These are phyloP conservation scores for Trichogramma evanescens DNA, from an alignment of 2,888 invertebrate genomes.

Conservation along the genomic window DNA sequence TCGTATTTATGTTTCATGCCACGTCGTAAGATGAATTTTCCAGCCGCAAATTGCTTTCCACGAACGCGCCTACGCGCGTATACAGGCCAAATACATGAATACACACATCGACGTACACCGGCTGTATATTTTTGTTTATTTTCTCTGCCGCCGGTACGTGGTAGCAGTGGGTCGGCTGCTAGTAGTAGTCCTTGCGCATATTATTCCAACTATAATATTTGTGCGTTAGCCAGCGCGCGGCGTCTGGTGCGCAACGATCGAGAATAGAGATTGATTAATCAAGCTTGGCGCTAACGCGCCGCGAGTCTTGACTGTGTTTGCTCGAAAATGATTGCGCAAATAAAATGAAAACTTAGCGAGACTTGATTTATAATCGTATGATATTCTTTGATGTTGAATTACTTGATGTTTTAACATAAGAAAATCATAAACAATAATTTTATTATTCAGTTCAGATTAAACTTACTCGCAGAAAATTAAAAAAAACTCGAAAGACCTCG, in stretches of 20 bases:
- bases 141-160: too few relatives aligned
- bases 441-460: constrained; percentile 3
- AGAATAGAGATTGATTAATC: too few relatives aligned
- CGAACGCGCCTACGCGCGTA: neutral
- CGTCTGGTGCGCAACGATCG: too few relatives aligned
- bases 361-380: neutral
- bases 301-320: constrained; percentile 1
- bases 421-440: neutral
- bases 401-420: neutral
- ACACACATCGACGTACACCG: too few relatives aligned
- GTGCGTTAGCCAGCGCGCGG: neutral
- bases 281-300: too few relatives aligned
- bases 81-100: neutral
- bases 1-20: neutral
- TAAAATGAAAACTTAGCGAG: neutral
- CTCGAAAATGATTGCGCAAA: constrained; percentile 11
- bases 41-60: constrained; percentile 3
- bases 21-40: neutral
- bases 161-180: too few relatives aligned
- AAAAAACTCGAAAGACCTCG: constrained; percentile 2
- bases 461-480: neutral
- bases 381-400: too few relatives aligned
- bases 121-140: too few relatives aligned
- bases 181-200: too few relatives aligned
- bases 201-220: neutral